Evolutionary conservation across 2,113 vertebrate genomes (phyloP), one percentile per base, ranked within the genome.

Genomic region (Mesoclemmys tuberculata): DNA sequence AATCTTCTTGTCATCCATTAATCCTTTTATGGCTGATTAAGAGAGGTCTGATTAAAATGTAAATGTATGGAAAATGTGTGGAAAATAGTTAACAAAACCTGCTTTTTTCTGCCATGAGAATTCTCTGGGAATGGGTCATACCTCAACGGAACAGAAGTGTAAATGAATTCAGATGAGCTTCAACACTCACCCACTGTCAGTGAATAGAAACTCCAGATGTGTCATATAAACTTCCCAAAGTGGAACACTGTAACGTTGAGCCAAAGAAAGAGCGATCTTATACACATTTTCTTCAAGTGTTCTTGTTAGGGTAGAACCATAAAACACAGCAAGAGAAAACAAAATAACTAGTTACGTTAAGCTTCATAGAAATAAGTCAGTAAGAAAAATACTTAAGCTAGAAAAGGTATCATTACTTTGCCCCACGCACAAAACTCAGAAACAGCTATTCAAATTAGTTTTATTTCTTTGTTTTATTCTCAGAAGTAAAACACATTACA

Each of bases 211-310:
- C 97, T 99, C 99, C 81, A 99, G 97, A 96, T 99, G 99, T 38
- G 99, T 99, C 99, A 99, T 99, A 95, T 99, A 99, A 90, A 99
- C 98, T 95, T 99, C 99, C 99, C 99, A 99, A 79, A 98, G 98
- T 84, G 99, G 98, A 95, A 99, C 97, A 22, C 2, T 96, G 95
- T 99, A 99, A 44, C 98, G 98, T 56, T 99, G 99, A 4, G 99
- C 99, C 97, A 99, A 97, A 68, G 99, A 99, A 80, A 99, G 87
- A 35, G 99, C 98, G 31, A 99, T 99, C 94, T 92, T 98, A 93
- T 99, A 99, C 51, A 99, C 99, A 2, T 96, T 97, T 71, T 99
- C 99, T 96, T 99, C 99, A 64, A 99, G 98, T 1, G 99, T 99
- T 97, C 99, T 99, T 87, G 56, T 13, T 21, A 93, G 71, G 75